Conservation (phyloP, 2,797 vertebrate genomes). For the Tachyglossus aculeatus region DNA sequence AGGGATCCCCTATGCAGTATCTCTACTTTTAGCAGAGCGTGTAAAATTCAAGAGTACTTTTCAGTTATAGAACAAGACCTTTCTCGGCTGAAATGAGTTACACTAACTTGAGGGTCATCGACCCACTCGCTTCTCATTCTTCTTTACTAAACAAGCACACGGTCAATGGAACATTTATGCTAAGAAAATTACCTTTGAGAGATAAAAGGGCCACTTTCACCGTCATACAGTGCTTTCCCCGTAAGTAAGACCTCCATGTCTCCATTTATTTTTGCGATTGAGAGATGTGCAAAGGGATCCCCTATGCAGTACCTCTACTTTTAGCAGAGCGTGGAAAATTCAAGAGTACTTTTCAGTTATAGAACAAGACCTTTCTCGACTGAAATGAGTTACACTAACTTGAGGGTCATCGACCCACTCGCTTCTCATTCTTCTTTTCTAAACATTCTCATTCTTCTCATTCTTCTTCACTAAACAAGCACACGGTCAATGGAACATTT, state of each 20-base stretch:
- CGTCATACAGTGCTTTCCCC: conserved; percentile 68
- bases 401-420: too few species aligned
- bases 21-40: too few species aligned
- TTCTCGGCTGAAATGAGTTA: not conserved
- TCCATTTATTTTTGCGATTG: too few species aligned
- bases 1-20: too few species aligned
- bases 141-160: not conserved
- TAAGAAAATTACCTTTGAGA: conserved; percentile 75
- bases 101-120: not conserved
- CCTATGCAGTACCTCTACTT: too few species aligned
- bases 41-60: not conserved
- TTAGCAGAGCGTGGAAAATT: too few species aligned
- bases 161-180: not conserved
- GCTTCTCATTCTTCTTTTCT: conserved; percentile 39
- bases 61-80: not conserved
- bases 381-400: not conserved
- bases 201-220: conserved; percentile 78
- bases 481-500: not conserved
- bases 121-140: not conserved
- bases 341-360: not conserved
- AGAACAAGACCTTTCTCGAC: not conserved
- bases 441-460: not conserved
- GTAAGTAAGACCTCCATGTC: too few species aligned
- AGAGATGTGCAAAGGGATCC: too few species aligned
- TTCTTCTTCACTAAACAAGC: not conserved